Base-by-base conservation (phyloP, 2,113 vertebrate species). In the Ivindomyrus marchei region DNA sequence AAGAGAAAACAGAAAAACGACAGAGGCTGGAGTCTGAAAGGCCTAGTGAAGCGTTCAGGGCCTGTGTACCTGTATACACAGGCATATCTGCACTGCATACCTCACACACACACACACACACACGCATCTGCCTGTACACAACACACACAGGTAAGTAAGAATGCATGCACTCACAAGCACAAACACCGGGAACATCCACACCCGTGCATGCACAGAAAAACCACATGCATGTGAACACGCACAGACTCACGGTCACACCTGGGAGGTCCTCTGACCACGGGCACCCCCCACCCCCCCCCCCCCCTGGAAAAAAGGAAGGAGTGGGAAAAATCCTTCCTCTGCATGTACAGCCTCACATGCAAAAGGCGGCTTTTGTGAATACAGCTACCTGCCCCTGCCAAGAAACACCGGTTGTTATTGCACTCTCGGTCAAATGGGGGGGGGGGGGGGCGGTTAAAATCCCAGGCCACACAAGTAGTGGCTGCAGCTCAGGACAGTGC, bases 391-490 rank as follows among this genome's bases (percentile, higher is more conserved):
- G 9, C 53, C 1, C 36, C 3, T 88, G 87, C 87, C 87, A 88
- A 88, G 42, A 58, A 31, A 7, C 85, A 87, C 46, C 19, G 39
- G 36, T 21, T 58, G 52, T 88, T 88, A 42, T 58, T 62, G 87
- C 53, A 62, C 87, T 46, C 9, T 46, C 36, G 52, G 52, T 46
- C 21, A 88, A 58, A 47, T 10, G 39, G 21, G 3, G 8, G 47
- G 42, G 4, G 21, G 36, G 84, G 85, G n/a, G 80, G 17, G 84
- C 47, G 21, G 83, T 11, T n/a, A 24, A 62, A 53, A 31, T 66
- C 87, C 56, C 39, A 66, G 87, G 56, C 87, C 87, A 88, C 87
- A 88, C 87, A 88, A 45, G 87, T 45, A 66, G 87, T 45, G 15
- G 27, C 24, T 53, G 36, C 87, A 62, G 36, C 7, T 85, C 36